A percentile compares a stretch with the other conserved stretches of the same genome.
Conservation (phyloP, 2,113 vertebrate genomes). For the Alethe diademata region DNA sequence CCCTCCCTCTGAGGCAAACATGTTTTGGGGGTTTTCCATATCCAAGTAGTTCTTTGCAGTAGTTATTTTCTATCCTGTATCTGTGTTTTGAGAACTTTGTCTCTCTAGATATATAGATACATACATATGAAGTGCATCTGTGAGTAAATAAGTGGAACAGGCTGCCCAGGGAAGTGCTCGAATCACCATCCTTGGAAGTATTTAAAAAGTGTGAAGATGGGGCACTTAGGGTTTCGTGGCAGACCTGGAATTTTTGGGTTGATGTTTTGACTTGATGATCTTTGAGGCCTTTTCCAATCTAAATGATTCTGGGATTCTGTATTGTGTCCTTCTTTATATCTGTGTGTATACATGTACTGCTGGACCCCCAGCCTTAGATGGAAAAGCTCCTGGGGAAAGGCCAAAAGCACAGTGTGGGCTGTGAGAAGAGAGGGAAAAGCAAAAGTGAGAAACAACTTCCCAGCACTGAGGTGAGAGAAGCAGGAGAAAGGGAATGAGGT, state of each 20-base stretch:
- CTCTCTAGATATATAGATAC: neutral
- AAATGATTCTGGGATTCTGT: neutral
- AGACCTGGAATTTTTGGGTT: neutral
- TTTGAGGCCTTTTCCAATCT: neutral
- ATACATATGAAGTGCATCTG: neutral
- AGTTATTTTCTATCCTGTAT: neutral
- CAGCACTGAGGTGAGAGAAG: rapidly evolving
- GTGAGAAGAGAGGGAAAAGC: neutral
- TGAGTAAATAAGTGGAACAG: neutral
- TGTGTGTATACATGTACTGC: rapidly evolving
- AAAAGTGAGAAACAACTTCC: neutral
- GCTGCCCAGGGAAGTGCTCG: neutral
- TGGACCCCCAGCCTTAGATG: neutral
- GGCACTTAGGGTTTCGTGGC: neutral
- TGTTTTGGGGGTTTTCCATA: neutral
- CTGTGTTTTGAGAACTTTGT: neutral
- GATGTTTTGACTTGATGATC: neutral
- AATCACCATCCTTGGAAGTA: neutral
- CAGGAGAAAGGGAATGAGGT: neutral
- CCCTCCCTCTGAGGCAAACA: neutral
- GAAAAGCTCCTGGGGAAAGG: neutral
- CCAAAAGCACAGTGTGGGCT: neutral
- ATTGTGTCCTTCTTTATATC: neutral
- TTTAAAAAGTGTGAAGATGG: neutral
- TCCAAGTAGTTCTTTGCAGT: neutral